A percentile compares a stretch with the other conserved stretches of the same genome.
Conservation (phyloP, 2,113 vertebrate genomes). For the Albula goreensis region DNA sequence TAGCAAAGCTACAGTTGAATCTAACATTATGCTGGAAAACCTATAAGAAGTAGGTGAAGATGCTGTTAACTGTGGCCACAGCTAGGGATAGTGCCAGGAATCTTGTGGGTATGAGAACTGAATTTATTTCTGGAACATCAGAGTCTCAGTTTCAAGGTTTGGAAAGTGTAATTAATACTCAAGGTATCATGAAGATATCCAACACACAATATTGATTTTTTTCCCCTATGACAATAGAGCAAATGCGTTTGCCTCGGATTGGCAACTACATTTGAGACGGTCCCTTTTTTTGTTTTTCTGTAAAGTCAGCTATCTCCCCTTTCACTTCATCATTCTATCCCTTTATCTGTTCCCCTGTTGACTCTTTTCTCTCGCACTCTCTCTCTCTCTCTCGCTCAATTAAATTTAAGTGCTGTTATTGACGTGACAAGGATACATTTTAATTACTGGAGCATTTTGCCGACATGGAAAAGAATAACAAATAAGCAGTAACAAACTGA, state of each 20-base stretch:
- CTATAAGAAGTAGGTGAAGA: not conserved
- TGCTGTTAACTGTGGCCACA: not conserved
- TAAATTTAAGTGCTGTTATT: too few species aligned
- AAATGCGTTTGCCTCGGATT: not conserved
- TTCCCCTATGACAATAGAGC: not conserved
- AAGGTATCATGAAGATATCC: not conserved
- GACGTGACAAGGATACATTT: too few species aligned
- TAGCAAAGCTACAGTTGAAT: not conserved
- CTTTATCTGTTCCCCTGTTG: not conserved
- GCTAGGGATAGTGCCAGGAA: not conserved
- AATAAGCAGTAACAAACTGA: too few species aligned
- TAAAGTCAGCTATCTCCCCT: not conserved
- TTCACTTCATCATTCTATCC: not conserved
- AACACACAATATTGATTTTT: conserved; percentile 5
- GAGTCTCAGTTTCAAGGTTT: not conserved
- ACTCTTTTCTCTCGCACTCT: not conserved
- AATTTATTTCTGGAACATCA: not conserved
- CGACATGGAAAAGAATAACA: too few species aligned
- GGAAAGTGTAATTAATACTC: not conserved
- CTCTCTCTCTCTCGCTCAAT: not conserved
- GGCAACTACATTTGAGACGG: not conserved
- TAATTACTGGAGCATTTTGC: too few species aligned
- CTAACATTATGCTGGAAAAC: not conserved
- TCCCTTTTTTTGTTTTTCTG: not conserved
- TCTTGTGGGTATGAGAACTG: not conserved